phyloP scores from a whole-genome alignment of 2,888 invertebrate species.

The Agriopis aurantiaria region DNA sequence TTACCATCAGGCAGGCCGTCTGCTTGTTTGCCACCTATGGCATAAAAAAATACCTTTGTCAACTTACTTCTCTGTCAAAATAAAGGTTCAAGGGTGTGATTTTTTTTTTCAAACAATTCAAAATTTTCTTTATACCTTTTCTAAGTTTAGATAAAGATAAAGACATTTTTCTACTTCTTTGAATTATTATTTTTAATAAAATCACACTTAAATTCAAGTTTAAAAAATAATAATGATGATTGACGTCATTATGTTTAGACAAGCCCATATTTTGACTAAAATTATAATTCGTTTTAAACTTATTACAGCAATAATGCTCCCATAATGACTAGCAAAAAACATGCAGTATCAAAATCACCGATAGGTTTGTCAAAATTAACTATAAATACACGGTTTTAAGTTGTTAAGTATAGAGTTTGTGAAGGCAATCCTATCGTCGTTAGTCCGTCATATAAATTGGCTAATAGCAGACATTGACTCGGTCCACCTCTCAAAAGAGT shows the following conservation, averaged over 20 bases:
- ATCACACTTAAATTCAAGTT: constrained; percentile 2
- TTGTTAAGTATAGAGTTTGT: constrained; percentile 48
- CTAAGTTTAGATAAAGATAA: constrained; percentile 2
- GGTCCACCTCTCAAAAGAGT: constrained; percentile 76
- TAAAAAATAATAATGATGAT: background rate
- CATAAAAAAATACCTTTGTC: no score
- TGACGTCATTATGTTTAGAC: constrained; percentile 15
- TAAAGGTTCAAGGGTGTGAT: no score
- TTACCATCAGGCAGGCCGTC: no score
- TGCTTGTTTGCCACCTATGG: no score
- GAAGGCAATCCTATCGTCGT: constrained; percentile 65
- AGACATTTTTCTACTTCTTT: constrained; percentile 13
- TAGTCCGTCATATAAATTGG: constrained; percentile 71
- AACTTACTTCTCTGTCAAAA: no score
- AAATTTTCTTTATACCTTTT: constrained; percentile 1
- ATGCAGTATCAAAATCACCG: constrained; percentile 14
- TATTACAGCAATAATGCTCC: constrained; percentile 20
- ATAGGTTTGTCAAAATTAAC: constrained; percentile 38
- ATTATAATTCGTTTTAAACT: constrained; percentile 14
- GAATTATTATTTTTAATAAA: constrained; percentile 10
- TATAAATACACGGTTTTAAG: constrained; percentile 37
- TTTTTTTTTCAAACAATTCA: background rate
- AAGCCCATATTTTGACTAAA: constrained; percentile 7
- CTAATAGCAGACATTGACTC: constrained; percentile 79
- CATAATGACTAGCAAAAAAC: constrained; percentile 7